Evolutionary conservation across 2,113 vertebrate genomes (phyloP).

Genomic region (Pipa parva): DNA sequence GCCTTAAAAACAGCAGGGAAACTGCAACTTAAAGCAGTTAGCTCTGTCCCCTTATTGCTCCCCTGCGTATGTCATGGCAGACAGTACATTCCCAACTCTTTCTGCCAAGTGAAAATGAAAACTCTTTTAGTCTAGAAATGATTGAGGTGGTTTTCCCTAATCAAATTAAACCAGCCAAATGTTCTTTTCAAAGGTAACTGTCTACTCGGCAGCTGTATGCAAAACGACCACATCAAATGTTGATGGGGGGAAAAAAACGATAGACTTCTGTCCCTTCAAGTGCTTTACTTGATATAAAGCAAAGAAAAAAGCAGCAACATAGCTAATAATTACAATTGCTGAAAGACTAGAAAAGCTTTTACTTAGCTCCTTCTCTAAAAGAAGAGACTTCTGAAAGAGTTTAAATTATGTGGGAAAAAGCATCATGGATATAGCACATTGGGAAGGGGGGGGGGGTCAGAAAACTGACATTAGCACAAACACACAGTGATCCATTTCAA

Average conservation of each 20-base stretch:
- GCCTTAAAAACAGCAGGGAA: not conserved
- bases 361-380: slow-evolving; percentile 2
- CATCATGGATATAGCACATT: too few species aligned
- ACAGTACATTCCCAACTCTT: slow-evolving; percentile 72
- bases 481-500: too few species aligned
- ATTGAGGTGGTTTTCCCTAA: slow-evolving; percentile 79
- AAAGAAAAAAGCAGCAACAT: slow-evolving; percentile 63
- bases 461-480: too few species aligned
- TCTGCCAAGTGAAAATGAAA: slow-evolving; percentile 80
- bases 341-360: not conserved
- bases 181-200: slow-evolving; percentile 81
- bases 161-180: slow-evolving; percentile 77
- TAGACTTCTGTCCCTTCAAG: slow-evolving; percentile 67
- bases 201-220: slow-evolving; percentile 82
- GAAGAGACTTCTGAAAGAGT: not conserved
- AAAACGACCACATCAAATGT: slow-evolving; percentile 78
- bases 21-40: slow-evolving; percentile 30
- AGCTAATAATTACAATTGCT: slow-evolving; percentile 50
- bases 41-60: slow-evolving; percentile 55
- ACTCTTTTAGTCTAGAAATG: slow-evolving; percentile 72
- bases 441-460: too few species aligned
- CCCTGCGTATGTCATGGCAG: slow-evolving; percentile 59
- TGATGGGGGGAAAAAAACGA: slow-evolving; percentile 53
- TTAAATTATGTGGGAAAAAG: too few species aligned
- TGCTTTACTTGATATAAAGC: slow-evolving; percentile 55